phyloP scores from a whole-genome alignment of 2,797 vertebrate genomes.

The Scolopax rusticola region DNA sequence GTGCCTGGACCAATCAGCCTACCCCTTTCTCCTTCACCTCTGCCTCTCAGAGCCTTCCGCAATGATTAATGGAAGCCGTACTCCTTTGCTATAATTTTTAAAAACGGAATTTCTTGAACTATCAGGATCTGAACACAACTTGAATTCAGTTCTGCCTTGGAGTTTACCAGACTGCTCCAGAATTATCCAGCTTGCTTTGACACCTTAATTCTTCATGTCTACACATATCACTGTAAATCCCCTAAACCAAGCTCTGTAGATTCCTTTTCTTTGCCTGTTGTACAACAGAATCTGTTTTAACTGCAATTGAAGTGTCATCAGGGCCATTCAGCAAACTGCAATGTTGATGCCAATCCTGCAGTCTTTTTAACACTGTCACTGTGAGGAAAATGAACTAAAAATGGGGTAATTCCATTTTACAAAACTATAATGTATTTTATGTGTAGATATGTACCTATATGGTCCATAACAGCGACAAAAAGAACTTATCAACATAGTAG shows the following conservation, averaged over 20 bases:
- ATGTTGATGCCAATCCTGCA: not conserved
- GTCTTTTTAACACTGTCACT: not conserved
- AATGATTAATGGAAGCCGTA: not conserved
- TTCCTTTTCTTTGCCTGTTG: not conserved
- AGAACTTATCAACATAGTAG: not conserved
- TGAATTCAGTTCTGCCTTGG: not conserved
- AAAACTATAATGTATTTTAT: not conserved
- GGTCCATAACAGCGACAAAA: not conserved
- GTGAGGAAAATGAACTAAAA: not conserved
- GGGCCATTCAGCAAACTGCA: not conserved
- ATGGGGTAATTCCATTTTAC: not conserved
- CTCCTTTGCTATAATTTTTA: not conserved
- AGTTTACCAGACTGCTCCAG: not conserved
- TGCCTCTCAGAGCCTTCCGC: not conserved
- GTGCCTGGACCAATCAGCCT: not conserved
- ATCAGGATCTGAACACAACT: not conserved
- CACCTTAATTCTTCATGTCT: not conserved
- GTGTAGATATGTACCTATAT: not conserved
- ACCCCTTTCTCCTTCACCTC: slow-evolving; percentile 5
- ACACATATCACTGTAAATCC: not conserved
- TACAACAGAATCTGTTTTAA: not conserved
- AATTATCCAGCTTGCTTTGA: not conserved
- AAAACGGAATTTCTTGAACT: not conserved
- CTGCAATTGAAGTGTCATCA: not conserved
- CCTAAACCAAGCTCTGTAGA: not conserved